Percentiles rank a stretch among this genome's conserved stretches.
These are phyloP conservation scores for Neolamprologus sp. DNA, from an alignment of 2,113 vertebrate species.

Conservation along the genomic window DNA sequence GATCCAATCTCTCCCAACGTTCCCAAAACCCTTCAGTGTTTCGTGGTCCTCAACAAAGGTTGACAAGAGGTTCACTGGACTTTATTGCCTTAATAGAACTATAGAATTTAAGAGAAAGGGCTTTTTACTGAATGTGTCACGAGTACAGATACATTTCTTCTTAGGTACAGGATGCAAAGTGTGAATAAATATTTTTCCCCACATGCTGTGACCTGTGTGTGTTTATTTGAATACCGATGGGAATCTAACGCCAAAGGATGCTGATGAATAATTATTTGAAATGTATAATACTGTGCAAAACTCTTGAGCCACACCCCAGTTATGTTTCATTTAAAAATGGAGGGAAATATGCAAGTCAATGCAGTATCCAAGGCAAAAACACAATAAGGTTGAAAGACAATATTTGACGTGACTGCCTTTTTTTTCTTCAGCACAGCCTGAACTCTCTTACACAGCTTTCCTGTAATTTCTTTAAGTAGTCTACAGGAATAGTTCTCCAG, in stretches of 20 bases:
- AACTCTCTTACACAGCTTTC: background rate
- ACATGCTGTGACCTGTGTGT: background rate
- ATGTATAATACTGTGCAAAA: background rate
- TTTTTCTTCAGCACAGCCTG: background rate
- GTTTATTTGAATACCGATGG: background rate
- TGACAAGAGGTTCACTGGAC: background rate
- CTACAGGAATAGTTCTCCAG: background rate
- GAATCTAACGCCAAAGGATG: background rate
- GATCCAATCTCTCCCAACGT: background rate
- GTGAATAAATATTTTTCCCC: slow-evolving; percentile 52
- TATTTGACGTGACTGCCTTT: accelerated
- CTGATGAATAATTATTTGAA: background rate
- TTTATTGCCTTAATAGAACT: slow-evolving; percentile 45
- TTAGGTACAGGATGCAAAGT: background rate
- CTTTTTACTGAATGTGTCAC: slow-evolving; percentile 14
- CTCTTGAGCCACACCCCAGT: background rate
- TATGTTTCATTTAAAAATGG: background rate
- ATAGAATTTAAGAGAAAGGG: background rate
- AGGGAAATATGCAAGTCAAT: background rate
- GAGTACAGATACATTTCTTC: slow-evolving; percentile 3
- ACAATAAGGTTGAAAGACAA: background rate
- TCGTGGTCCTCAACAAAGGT: background rate
- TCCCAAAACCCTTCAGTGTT: background rate
- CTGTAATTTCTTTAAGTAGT: background rate
- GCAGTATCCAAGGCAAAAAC: background rate